Conservation (phyloP, 2,888 invertebrate species). For the Clostera curtula region DNA sequence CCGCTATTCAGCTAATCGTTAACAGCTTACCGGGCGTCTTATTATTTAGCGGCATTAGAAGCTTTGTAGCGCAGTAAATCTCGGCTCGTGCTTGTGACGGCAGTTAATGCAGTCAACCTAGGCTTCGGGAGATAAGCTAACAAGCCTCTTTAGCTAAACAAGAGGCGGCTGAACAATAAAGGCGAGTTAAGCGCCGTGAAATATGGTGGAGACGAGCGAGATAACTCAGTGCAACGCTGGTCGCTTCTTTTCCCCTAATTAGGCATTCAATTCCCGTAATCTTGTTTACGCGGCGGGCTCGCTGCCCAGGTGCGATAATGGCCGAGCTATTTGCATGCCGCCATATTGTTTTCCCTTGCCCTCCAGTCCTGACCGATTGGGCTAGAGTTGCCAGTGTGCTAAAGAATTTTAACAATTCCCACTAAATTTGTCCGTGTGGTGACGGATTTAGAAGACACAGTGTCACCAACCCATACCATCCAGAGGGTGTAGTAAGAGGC, state of each 20-base stretch:
- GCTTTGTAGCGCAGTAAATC: conserved; percentile 49
- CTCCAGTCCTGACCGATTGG: conserved; percentile 53
- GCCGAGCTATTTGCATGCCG: conserved; percentile 74
- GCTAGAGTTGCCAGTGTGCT: too few relatives aligned
- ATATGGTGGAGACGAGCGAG: conserved; percentile 64
- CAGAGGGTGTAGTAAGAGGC: too few relatives aligned
- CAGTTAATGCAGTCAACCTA: conserved; percentile 65
- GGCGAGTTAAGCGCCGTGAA: conserved; percentile 67
- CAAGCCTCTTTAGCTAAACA: conserved; percentile 67
- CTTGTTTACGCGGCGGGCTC: conserved; percentile 68
- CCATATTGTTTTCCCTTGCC: conserved; percentile 71
- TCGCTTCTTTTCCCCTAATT: conserved; percentile 72
- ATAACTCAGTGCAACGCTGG: conserved; percentile 57
- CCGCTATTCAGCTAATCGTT: conserved; percentile 11
- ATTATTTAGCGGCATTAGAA: conserved; percentile 37
- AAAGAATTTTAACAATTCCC: too few relatives aligned
- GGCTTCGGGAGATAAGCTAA: conserved; percentile 63
- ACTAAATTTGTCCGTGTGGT: too few relatives aligned
- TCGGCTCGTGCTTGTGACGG: conserved; percentile 45
- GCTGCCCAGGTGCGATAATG: conserved; percentile 75
- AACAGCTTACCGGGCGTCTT: conserved; percentile 21
- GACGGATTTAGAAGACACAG: too few relatives aligned
- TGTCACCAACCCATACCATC: too few relatives aligned
- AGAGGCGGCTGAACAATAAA: conserved; percentile 66
- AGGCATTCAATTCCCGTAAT: conserved; percentile 75